These are phyloP conservation scores for Xiphias gladius DNA, from an alignment of 2,113 vertebrate species.

Conservation along the genomic window DNA sequence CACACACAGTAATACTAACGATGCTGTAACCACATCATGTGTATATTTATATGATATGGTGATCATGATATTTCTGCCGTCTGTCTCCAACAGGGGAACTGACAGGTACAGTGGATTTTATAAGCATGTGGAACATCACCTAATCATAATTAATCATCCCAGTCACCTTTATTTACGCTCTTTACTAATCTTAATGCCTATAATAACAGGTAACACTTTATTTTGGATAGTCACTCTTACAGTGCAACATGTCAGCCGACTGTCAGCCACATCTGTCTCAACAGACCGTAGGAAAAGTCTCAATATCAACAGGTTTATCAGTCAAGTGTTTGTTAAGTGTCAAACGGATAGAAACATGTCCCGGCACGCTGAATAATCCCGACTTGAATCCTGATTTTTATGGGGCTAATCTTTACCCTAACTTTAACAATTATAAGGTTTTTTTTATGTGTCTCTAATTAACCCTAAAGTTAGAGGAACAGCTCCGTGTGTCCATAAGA, in stretches of 20 bases:
- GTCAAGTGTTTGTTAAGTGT: background rate
- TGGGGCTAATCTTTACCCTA: background rate
- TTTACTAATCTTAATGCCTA: constrained; percentile 43
- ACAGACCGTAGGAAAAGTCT: background rate
- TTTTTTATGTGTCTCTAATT: background rate
- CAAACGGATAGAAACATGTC: background rate
- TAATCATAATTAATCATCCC: constrained; percentile 40
- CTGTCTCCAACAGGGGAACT: constrained; percentile 66
- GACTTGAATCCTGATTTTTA: background rate
- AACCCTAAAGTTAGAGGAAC: background rate
- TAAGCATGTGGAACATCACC: constrained; percentile 24
- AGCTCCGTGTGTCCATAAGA: background rate
- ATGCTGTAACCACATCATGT: constrained; percentile 1
- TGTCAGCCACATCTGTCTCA: background rate
- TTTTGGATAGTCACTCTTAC: background rate
- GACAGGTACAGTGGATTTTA: constrained; percentile 69
- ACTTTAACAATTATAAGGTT: too few species aligned
- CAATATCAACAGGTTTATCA: background rate
- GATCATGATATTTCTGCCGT: constrained; percentile 52
- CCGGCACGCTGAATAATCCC: too few species aligned
- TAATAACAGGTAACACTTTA: background rate
- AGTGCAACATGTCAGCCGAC: background rate
- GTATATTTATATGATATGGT: constrained; percentile 16
- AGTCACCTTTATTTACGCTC: constrained; percentile 3
- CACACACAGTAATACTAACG: background rate